phyloP scores from a whole-genome alignment of 2,888 invertebrate genomes.

The Meghimatium bilineatum region DNA sequence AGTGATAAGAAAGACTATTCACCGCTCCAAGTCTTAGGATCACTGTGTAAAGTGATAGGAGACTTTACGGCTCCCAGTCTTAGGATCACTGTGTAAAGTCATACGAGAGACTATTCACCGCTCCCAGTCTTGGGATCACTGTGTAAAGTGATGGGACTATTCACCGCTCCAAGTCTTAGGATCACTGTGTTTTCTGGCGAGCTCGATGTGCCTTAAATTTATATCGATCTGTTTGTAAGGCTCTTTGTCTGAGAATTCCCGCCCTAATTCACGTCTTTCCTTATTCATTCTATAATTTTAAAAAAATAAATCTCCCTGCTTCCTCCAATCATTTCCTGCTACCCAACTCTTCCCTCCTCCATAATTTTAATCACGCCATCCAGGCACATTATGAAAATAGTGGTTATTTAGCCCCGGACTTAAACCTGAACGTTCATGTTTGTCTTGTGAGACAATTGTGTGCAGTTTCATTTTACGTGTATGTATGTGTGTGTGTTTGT shows the following conservation, averaged over 20 bases:
- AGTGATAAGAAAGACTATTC: too few relatives aligned
- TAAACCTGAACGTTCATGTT: background rate
- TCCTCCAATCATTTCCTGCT: background rate
- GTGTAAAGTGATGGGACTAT: background rate
- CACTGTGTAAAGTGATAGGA: too few relatives aligned
- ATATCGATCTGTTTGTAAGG: slow-evolving; percentile 14
- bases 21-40: too few relatives aligned
- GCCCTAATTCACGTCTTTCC: background rate
- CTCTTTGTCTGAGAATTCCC: background rate
- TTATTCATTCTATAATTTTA: background rate
- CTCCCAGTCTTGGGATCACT: too few relatives aligned
- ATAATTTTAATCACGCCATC: too few relatives aligned
- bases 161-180: background rate
- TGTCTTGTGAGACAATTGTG: background rate
- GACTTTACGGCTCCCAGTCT: too few relatives aligned
- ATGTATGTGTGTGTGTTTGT: background rate
- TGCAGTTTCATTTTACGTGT: too few relatives aligned
- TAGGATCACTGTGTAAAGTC: too few relatives aligned
- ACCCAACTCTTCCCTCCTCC: too few relatives aligned
- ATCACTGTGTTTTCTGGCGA: background rate
- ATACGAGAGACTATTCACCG: too few relatives aligned
- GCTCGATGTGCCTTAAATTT: background rate
- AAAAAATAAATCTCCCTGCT: background rate
- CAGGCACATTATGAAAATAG: background rate
- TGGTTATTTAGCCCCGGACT: background rate